Evolutionary conservation across 2,113 vertebrate genomes (phyloP).

Genomic region (Erythrolamprus reginae): DNA sequence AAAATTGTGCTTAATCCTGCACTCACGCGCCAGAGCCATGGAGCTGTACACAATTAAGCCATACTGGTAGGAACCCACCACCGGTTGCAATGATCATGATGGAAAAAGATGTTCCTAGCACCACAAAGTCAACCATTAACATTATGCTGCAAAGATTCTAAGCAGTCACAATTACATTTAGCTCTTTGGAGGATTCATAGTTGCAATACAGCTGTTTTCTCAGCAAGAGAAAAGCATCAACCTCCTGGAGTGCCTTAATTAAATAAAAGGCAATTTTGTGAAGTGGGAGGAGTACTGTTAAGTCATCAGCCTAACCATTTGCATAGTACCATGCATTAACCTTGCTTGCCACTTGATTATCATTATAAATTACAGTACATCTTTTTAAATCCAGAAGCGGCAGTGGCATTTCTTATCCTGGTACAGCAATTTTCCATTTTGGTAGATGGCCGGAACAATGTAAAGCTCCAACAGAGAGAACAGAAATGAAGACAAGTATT

Average conservation of each 20-base stretch:
- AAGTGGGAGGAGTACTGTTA: slow-evolving; percentile 20
- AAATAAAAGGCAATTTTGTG: slow-evolving; percentile 56
- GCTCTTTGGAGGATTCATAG: slow-evolving; percentile 38
- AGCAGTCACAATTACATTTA: slow-evolving; percentile 37
- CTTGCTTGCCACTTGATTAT: slow-evolving; percentile 3
- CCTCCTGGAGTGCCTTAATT: slow-evolving; percentile 56
- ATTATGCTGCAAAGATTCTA: slow-evolving; percentile 16
- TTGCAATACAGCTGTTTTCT: slow-evolving; percentile 41
- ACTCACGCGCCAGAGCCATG: no score
- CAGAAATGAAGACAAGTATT: neutral
- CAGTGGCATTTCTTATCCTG: neutral
- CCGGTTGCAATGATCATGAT: slow-evolving; percentile 29
- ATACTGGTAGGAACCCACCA: no score
- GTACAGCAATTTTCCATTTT: neutral
- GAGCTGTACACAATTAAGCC: no score
- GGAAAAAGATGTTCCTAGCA: slow-evolving; percentile 38
- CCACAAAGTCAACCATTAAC: slow-evolving; percentile 37
- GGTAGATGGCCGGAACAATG: neutral
- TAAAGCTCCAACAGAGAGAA: neutral
- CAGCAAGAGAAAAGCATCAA: slow-evolving; percentile 30
- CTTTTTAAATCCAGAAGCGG: slow-evolving; percentile 11
- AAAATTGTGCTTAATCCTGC: no score
- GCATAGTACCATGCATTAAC: slow-evolving; percentile 23
- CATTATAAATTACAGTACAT: slow-evolving; percentile 28
- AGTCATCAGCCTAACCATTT: slow-evolving; percentile 33